Base-by-base conservation (phyloP, 2,888 invertebrate species). In the Ecliptopera silaceata region DNA sequence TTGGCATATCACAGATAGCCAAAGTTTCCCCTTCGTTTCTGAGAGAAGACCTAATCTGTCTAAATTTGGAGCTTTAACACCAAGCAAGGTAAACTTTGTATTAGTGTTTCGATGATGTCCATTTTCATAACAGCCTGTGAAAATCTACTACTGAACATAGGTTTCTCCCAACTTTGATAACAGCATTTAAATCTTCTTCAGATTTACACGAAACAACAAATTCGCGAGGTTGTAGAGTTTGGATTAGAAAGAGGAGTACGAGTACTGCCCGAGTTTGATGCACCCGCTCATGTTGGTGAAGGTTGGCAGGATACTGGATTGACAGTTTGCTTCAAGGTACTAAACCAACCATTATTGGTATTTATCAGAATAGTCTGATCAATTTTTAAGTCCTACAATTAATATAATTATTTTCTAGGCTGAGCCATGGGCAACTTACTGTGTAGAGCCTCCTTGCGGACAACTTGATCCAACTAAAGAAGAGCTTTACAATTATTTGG, bases 1-100 rank as follows among this genome's bases (percentile, higher is more conserved):
- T 76, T 98, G 98, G 98, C 97, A 97, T 73, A 96, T 97, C 49
- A 97, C 96, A 0, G 99, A 99, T 84, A 96, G 96, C 13, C 98
- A 98, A 64, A 98, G 98, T 69, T 99, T 98, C 79, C 98, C 99
- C 0, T 95, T 97, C 72, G 95, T 95, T 54, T 94, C 96, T 0
- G 93, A 92, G 70, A 93, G 93, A n/a, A 93, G 93, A 62, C 97
- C 97, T 0, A 91, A 95, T 42, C 80, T 97, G 10, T 91, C 94
- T 3, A 93, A 93, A 65, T 92, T 94, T 13, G 98, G 99, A 1
- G 96, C 98, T 4, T 96, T 96, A 74, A 92, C 95, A 0, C 93
- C 95, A 41, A 92, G 93, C 0, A 95, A 97, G 86, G 93, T 94
- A 43, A 34, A 32, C 4, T 22, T 22, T 22, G 22, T 22, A 22